Evolutionary conservation across 2,113 vertebrate species (phyloP).

Genomic region (Maccullochella peelii): DNA sequence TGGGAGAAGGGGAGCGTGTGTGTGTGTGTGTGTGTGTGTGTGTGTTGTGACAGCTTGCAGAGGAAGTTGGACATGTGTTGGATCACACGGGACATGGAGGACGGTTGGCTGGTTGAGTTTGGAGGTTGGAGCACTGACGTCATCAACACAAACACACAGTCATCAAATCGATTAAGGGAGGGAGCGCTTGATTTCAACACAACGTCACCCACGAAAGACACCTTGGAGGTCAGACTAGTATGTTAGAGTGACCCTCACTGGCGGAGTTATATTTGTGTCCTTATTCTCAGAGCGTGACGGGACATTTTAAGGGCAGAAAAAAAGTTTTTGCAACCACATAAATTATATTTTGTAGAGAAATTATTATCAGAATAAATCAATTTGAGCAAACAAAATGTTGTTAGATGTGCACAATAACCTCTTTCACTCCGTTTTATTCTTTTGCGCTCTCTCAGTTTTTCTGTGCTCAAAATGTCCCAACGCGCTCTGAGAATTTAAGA

Average conservation of each 20-base stretch:
- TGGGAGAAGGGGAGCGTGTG: constrained; percentile 33
- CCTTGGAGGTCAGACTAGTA: constrained; percentile 16
- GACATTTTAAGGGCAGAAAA: background rate
- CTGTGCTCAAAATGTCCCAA: background rate
- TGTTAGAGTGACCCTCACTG: background rate
- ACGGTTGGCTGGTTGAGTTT: constrained; percentile 53
- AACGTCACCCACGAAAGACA: constrained; percentile 2
- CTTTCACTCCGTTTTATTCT: background rate
- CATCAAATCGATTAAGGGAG: background rate
- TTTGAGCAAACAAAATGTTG: too few species aligned
- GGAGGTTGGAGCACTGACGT: constrained; percentile 36
- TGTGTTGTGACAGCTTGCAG: constrained; percentile 61
- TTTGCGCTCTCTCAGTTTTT: too few species aligned
- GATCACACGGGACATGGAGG: constrained; percentile 58
- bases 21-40: constrained; percentile 24
- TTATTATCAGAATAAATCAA: background rate
- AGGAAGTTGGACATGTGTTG: constrained; percentile 67
- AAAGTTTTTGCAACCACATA: background rate
- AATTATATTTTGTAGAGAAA: background rate
- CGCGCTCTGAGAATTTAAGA: background rate
- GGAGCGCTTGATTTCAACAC: constrained; percentile 12
- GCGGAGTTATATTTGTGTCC: background rate
- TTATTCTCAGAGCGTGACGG: background rate
- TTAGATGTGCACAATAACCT: background rate
- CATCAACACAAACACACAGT: constrained; percentile 24